A percentile compares a stretch with the other conserved stretches of the same genome.
Conservation (phyloP, 2,113 vertebrate species). For the Andinoacara biseriatus region DNA sequence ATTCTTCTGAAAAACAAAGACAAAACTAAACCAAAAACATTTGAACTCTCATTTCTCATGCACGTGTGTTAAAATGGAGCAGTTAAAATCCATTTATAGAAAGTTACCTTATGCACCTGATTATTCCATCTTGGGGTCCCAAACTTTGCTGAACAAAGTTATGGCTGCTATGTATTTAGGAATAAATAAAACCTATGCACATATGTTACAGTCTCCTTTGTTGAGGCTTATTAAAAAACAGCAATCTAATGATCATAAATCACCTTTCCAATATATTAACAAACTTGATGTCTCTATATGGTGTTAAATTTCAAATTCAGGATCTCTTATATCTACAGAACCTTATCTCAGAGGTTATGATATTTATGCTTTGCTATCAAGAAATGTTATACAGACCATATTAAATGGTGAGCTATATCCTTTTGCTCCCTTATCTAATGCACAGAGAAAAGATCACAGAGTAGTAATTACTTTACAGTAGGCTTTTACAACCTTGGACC, state of each 20-base stretch:
- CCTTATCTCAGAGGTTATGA: slow-evolving; percentile 38
- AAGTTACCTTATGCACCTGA: background rate
- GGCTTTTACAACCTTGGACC: slow-evolving; percentile 22
- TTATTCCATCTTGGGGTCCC: background rate
- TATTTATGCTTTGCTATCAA: slow-evolving; percentile 16
- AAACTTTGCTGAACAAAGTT: slow-evolving; percentile 30
- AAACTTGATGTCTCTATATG: background rate
- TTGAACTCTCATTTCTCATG: background rate
- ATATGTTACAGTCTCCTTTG: slow-evolving; percentile 12
- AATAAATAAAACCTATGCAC: background rate
- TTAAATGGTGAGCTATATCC: slow-evolving; percentile 28
- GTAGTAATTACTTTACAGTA: slow-evolving; percentile 54
- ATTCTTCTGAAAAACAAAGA: background rate
- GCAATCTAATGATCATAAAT: slow-evolving; percentile 50
- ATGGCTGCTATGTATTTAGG: slow-evolving; percentile 4
- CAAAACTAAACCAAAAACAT: background rate
- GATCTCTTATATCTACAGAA: background rate
- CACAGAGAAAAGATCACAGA: slow-evolving; percentile 33
- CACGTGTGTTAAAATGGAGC: background rate
- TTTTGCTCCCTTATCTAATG: slow-evolving; percentile 8
- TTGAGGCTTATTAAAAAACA: slow-evolving; percentile 7
- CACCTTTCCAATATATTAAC: slow-evolving; percentile 20
- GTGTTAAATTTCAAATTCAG: slow-evolving; percentile 32
- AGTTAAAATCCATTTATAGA: background rate
- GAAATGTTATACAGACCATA: slow-evolving; percentile 22